Percentiles rank a stretch among this genome's conserved stretches.
phyloP scores from a whole-genome alignment of 2,797 vertebrate species.

The Esox lucius region DNA sequence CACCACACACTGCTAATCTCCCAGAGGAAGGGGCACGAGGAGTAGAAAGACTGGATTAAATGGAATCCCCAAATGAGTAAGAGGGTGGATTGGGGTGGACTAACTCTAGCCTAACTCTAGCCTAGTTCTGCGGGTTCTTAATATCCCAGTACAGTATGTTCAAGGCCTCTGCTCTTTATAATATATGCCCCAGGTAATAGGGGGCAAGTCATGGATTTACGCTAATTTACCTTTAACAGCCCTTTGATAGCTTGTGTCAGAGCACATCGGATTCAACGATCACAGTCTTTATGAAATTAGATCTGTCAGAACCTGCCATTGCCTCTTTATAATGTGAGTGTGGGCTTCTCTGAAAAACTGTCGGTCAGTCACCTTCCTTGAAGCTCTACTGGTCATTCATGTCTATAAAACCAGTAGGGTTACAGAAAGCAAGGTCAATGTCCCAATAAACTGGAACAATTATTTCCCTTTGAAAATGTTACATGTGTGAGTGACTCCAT shows the following conservation, averaged over 20 bases:
- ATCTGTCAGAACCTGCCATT: neutral
- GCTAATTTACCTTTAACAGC: slow-evolving; percentile 69
- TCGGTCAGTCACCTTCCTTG: neutral
- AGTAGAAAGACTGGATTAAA: slow-evolving; percentile 31
- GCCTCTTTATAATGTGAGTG: slow-evolving; percentile 46
- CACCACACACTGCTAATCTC: slow-evolving; percentile 26
- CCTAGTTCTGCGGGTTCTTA: neutral
- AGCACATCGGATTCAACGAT: slow-evolving; percentile 49
- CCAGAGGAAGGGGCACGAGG: neutral
- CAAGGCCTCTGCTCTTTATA: slow-evolving; percentile 40
- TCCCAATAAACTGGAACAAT: slow-evolving; percentile 51
- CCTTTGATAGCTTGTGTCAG: slow-evolving; percentile 61
- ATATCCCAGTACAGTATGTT: neutral
- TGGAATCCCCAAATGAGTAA: slow-evolving; percentile 39
- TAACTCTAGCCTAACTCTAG: neutral
- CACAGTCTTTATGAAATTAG: slow-evolving; percentile 40
- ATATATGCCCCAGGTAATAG: slow-evolving; percentile 52
- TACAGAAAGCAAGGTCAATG: slow-evolving; percentile 42
- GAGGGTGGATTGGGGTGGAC: slow-evolving; percentile 9
- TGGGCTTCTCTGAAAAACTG: slow-evolving; percentile 9
- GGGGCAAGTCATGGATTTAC: slow-evolving; percentile 60
- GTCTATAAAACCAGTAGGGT: slow-evolving; percentile 47
- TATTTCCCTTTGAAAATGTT: slow-evolving; percentile 48
- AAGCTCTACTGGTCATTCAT: slow-evolving; percentile 45
- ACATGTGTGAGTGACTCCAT: slow-evolving; percentile 36